Base-by-base conservation (phyloP, 2,797 vertebrate genomes). In the Bothrops alternatus region DNA sequence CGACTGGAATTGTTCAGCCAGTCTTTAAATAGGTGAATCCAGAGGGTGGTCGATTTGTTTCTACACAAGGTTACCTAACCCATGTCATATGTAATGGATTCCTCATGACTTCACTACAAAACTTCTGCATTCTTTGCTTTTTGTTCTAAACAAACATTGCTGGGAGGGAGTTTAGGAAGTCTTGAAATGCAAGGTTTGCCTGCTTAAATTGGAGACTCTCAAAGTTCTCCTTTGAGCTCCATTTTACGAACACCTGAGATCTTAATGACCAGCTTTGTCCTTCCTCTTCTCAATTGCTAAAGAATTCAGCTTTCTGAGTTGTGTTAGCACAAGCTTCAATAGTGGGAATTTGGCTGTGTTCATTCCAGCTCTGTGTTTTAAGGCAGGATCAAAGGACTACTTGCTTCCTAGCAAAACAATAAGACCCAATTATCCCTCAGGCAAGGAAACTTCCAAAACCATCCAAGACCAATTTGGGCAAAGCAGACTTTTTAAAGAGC, bases 351-450 rank as follows among this genome's bases (percentile, higher is more conserved):
- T 58, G 92, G 85, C 42, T 53, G 56, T 28, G 65, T 11, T 86
- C 87, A 93, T 90, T 91, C 61, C 88, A 69, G 4, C 93, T 78
- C 65, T 0, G 2, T 0, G 0, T 57, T 88, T 91, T 89, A 86
- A 90, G 92, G 57, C 3, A 0, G 88, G 94, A 96, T 94, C 91
- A 93, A 94, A 94, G 93, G 93, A 88, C 89, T 28, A 23, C 6
- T 65, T 82, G 89, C 61, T 37, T 18, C 93, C 56, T 50, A 89
- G 94, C 88, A 93, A 69, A 90, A 82, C 91, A 86, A 92, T 92
- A 2, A 91, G 93, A 94, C 88, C 1, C 93, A 85, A 95, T 87
- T 92, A 87, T 13, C 94, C 86, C 92, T 0, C 0, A 86, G 93
- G 88, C 92, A 93, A 63, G 82, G 93, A 10, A 3, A 23, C 90